Evolutionary conservation across 2,797 vertebrate genomes (phyloP).

Genomic region (Trichosurus vulpecula): DNA sequence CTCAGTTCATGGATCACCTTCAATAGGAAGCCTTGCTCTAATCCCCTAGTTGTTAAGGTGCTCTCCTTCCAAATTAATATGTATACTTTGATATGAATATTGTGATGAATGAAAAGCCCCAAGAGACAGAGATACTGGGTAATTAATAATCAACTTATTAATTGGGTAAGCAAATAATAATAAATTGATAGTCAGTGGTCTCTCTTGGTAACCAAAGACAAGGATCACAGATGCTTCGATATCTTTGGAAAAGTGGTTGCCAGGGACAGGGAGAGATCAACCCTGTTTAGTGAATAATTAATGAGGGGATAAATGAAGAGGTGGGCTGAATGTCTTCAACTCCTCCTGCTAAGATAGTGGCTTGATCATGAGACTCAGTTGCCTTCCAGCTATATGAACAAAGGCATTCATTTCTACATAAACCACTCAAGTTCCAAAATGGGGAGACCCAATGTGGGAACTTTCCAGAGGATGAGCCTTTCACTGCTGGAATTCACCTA

Average conservation of each 20-base stretch:
- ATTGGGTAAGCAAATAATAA: too few relatives aligned
- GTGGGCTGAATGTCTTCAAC: too few relatives aligned
- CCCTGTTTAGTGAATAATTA: neutral
- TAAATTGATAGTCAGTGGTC: neutral
- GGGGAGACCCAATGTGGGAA: too few relatives aligned
- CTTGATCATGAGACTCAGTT: neutral
- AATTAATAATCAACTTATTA: neutral
- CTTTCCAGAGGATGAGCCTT: neutral
- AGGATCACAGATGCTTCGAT: neutral
- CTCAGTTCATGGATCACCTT: neutral
- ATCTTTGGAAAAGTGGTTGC: too few relatives aligned
- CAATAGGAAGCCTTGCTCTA: neutral
- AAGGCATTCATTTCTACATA: neutral
- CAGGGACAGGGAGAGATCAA: too few relatives aligned
- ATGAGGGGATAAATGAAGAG: neutral
- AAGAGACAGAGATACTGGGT: too few relatives aligned
- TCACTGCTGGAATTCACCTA: neutral
- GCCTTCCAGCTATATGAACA: neutral
- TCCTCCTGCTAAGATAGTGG: neutral
- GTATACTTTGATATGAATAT: neutral
- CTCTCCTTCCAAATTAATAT: neutral
- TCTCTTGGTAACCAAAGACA: neutral
- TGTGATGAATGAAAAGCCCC: neutral
- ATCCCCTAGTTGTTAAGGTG: neutral
- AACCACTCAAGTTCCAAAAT: neutral